Conservation (phyloP, 23 tunicate species). For the Styela plicata region DNA sequence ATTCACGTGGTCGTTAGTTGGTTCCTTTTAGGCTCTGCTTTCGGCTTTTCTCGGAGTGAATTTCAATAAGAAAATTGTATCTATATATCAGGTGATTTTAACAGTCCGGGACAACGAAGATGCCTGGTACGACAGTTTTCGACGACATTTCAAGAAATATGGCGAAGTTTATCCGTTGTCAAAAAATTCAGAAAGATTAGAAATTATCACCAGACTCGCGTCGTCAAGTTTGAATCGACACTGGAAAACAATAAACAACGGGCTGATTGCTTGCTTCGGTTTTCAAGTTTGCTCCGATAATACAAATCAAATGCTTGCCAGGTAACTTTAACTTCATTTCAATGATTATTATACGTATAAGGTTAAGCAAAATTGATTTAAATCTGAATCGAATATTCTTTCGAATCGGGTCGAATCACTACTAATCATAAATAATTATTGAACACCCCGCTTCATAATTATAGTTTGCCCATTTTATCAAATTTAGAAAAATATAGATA, state of each 20-base stretch:
- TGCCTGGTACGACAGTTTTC: slow-evolving; percentile 25
- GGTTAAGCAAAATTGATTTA: no score
- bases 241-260: slow-evolving; percentile 33
- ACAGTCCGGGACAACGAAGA: slow-evolving; percentile 31
- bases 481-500: no score
- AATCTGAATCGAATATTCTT: no score
- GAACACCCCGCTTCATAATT: no score
- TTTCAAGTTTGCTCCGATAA: slow-evolving; percentile 35
- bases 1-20: no score
- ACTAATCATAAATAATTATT: no score
- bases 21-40: no score
- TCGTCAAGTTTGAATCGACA: slow-evolving; percentile 24
- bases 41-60: no score
- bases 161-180: slow-evolving; percentile 33
- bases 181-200: slow-evolving; percentile 28
- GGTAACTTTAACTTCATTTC: background rate
- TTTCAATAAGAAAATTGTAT: background rate
- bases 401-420: no score
- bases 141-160: slow-evolving; percentile 23
- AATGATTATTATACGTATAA: no score
- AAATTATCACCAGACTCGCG: slow-evolving; percentile 25
- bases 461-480: no score
- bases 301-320: slow-evolving; percentile 36
- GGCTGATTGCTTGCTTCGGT: slow-evolving; percentile 30
- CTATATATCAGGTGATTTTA: slow-evolving; percentile 16